A percentile compares a stretch with the other conserved stretches of the same genome.
Evolutionary conservation across 2,113 vertebrate species (phyloP).

Genomic region (Zosterops japonicus): DNA sequence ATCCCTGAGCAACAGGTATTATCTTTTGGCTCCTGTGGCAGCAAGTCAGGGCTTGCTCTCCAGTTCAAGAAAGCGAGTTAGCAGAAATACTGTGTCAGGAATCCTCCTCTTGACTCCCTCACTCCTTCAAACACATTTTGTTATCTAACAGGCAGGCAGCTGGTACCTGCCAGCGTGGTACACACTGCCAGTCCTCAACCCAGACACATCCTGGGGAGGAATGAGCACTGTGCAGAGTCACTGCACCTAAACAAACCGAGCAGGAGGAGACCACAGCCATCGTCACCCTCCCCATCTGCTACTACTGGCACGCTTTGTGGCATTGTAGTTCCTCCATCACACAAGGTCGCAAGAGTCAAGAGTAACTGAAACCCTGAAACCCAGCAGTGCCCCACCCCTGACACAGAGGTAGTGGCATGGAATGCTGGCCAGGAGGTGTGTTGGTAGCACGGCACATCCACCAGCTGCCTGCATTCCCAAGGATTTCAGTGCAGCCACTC

Average conservation of each 20-base stretch:
- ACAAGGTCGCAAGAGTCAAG: not conserved
- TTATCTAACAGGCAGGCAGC: not conserved
- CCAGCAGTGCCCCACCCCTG: not conserved
- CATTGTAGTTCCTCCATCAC: not conserved
- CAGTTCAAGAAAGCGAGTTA: not conserved
- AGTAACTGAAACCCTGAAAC: not conserved
- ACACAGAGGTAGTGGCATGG: not conserved
- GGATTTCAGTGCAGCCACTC: not conserved
- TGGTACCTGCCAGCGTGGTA: not conserved
- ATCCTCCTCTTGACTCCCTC: not conserved
- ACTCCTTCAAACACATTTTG: not conserved
- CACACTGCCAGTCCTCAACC: not conserved
- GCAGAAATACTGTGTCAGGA: not conserved
- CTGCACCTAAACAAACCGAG: not conserved
- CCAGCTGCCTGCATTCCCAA: not conserved
- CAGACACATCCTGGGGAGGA: not conserved
- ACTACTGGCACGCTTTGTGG: not conserved
- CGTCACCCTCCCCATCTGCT: not conserved
- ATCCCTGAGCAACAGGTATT: not conserved
- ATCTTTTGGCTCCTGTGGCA: not conserved
- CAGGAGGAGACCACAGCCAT: not conserved
- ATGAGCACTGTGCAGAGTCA: not conserved
- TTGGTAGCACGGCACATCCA: not conserved
- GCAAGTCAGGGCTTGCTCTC: not conserved
- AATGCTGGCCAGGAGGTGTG: not conserved